Percentiles rank a stretch among this genome's conserved stretches.
Evolutionary conservation across 2,797 vertebrate genomes (phyloP).

Genomic region (Mareca penelope): DNA sequence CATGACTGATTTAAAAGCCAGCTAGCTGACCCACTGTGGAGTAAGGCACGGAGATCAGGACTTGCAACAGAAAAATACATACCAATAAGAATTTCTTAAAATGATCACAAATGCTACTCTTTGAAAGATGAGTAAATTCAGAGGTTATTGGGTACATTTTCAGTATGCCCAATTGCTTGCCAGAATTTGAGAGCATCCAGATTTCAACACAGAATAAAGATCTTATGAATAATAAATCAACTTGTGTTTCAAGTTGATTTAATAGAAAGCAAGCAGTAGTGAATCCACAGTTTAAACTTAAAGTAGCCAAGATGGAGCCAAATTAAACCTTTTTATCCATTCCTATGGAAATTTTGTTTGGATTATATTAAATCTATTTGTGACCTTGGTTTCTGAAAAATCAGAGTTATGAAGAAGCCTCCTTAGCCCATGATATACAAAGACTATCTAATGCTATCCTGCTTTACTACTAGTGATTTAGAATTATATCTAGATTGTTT

Average conservation of each 20-base stretch:
- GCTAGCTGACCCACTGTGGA: not conserved
- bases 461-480: not conserved
- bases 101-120: not conserved
- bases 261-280: not conserved
- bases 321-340: not conserved
- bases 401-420: not conserved
- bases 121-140: not conserved
- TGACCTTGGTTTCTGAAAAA: not conserved
- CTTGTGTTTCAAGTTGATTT: not conserved
- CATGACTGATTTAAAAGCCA: rapidly evolving
- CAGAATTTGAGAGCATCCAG: not conserved
- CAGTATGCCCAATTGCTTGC: not conserved
- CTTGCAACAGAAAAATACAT: not conserved
- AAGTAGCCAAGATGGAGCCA: not conserved
- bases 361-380: not conserved
- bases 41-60: not conserved
- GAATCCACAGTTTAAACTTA: not conserved
- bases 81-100: not conserved
- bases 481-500: not conserved
- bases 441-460: not conserved
- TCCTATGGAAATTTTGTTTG: not conserved
- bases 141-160: not conserved
- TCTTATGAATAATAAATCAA: not conserved
- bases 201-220: not conserved
- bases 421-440: not conserved